Evolutionary conservation across 2,888 invertebrate species (phyloP), one percentile per base, ranked within the genome.

Genomic region (Emmelina monodactyla): DNA sequence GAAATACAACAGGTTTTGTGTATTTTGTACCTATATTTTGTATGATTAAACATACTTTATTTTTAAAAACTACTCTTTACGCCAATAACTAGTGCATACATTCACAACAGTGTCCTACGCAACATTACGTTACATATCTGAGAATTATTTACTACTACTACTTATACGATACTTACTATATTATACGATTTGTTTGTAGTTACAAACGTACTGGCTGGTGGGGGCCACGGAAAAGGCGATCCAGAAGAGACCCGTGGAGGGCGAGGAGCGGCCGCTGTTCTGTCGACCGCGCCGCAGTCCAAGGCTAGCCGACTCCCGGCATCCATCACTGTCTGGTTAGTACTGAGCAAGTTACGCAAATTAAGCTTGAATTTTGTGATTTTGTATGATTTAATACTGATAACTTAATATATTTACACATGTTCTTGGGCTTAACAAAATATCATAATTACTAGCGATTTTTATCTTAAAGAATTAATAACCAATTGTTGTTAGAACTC

Each of bases 211-310:
- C 54, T 92, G 92, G 92, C 69, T 92, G 37, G 67, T 83, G 1
- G 88, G 88, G 19, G 92, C 92, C 7, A 90, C 88, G 2, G 92
- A 92, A 41, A 86, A 86, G 45, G 92, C 93, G 22, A 88, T 94
- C 38, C 90, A 91, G 55, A 87, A 87, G 62, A 75, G 90, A 50
- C 84, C 85, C 33, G 86, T 88, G 28, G 89, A 91, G 51, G 79
- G 88, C 42, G 85, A 84, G 34, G 89, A 91, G 46, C 88, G 91
- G 4, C 93, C 92, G 0, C 65, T 94, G 31, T 94, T 94, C 65
- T 91, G 92, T 55, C 84, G 92, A 28, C 92, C 92, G 16, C 82
- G 91, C 14, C 82, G 88, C 44, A 91, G 91, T 62, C 92, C 92
- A 0, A 86, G 90, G 47, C 67, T 91, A 39, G 85, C 88, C 35